Conservation (phyloP, 1,140 invertebrate species). For the Drosophila asahinai region DNA sequence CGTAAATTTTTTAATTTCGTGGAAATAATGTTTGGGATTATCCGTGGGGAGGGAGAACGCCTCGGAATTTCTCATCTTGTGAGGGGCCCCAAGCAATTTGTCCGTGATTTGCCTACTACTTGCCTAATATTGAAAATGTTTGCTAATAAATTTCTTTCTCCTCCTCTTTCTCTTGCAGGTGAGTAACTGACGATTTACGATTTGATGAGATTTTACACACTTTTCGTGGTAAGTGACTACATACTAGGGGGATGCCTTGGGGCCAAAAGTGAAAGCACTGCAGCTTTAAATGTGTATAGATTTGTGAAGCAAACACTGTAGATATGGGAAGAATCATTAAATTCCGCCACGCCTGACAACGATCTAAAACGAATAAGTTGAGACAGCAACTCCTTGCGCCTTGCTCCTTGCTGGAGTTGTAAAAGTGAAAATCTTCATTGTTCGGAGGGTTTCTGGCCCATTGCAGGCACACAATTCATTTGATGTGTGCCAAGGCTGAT, state of each 20-base stretch:
- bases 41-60: constrained; percentile 12
- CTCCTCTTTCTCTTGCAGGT: constrained; percentile 38
- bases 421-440: constrained; percentile 32
- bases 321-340: background rate
- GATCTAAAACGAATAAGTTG: no score
- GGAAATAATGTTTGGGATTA: constrained; percentile 67
- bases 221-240: constrained; percentile 50
- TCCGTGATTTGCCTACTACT: constrained; percentile 55
- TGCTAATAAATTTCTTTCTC: constrained; percentile 46
- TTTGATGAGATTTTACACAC: constrained; percentile 20
- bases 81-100: constrained; percentile 52
- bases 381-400: no score
- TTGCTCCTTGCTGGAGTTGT: background rate
- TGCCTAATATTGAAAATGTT: constrained; percentile 38
- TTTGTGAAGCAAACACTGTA: background rate
- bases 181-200: constrained; percentile 38
- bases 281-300: no score
- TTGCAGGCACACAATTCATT: constrained; percentile 15
- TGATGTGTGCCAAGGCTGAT: constrained; percentile 45
- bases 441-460: constrained; percentile 5
- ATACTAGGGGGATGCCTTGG: background rate
- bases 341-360: background rate
- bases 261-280: constrained; percentile 15
- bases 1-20: constrained; percentile 83
- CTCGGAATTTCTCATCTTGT: constrained; percentile 61